Evolutionary conservation across 37 sponge, comb jelly and placozoan genomes (phyloP).

Genomic region (Tethya wilhelma): DNA sequence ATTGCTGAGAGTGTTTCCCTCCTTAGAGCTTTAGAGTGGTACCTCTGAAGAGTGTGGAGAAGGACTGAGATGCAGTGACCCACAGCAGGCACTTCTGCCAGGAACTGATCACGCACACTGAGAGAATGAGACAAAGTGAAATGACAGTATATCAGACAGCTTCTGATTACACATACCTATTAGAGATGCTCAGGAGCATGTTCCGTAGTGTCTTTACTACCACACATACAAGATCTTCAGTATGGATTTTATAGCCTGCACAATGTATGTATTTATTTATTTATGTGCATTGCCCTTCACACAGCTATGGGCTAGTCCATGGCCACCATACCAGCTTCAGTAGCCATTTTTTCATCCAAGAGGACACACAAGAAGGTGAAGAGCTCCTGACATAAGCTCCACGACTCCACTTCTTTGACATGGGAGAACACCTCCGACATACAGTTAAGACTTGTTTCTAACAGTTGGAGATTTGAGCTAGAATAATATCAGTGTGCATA

Average conservation of each 20-base stretch:
- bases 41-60: constrained; percentile 7
- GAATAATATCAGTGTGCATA: background rate
- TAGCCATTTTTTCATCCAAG: constrained; percentile 37
- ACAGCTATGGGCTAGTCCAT: background rate
- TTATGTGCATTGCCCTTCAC: background rate
- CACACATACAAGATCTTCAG: no score
- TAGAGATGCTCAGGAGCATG: no score
- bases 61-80: constrained; percentile 75
- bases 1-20: constrained; percentile 7
- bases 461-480: constrained; percentile 22
- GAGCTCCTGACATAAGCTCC: constrained; percentile 44
- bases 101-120: constrained; percentile 15
- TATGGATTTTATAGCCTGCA: no score
- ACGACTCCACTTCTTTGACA: constrained; percentile 7
- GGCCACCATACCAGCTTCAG: constrained; percentile 36
- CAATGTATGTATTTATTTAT: no score
- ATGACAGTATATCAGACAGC: background rate
- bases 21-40: constrained; percentile 27
- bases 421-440: constrained; percentile 16
- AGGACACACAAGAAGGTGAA: constrained; percentile 49
- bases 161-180: background rate
- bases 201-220: no score
- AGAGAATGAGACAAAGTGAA: background rate
- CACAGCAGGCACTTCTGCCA: constrained; percentile 16
- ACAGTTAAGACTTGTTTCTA: constrained; percentile 4